Evolutionary conservation across 2,888 invertebrate genomes (phyloP), one percentile per base, ranked within the genome.

Genomic region (Cyclophora albipunctata): DNA sequence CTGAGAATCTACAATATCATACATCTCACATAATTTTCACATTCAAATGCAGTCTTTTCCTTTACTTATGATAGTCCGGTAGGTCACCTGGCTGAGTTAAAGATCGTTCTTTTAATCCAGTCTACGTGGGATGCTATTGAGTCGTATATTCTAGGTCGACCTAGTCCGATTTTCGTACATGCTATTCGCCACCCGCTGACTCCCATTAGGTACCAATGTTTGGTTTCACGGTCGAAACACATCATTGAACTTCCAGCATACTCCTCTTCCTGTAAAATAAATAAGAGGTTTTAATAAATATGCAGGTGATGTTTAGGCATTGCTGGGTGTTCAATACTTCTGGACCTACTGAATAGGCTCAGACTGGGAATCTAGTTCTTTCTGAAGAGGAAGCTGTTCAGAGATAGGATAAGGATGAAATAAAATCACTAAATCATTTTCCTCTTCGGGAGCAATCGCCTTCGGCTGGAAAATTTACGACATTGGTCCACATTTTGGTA

Each of bases 101-200:
- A 91, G 52, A 95, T 92, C 5, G 94, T 95, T 64, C 94, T 92
- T 65, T 91, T 90, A 66, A 96, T 95, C 96, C 96, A 96, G 59
- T 95, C 94, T 34, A 95, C 91, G 71, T 96, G 96, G 0, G 96
- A 94, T 7, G 92, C 90, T 48, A 96, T 92, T 69, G 94, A 92
- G 67, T 96, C 96, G 69, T 96, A 96, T 81, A 95, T 93, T 57
- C 96, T 88, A 0, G 96, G 96, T 58, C 96, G 83, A 49, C 94
- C 94, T 44, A 92, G 86, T 4, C 95, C 95, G 44, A 92, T 91
- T 63, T 94, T 94, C 0, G 94, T 92, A 66, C 96, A 96, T 1
- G 95, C 95, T 65, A 96, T 96, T 55, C 96, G 90, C 96, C 96
- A 96, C 49, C 94, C 95, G 47, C 94, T 93, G 2, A 96, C 92